Base-by-base conservation (phyloP, 2,797 vertebrate species). In the Onychomys leucogaster region DNA sequence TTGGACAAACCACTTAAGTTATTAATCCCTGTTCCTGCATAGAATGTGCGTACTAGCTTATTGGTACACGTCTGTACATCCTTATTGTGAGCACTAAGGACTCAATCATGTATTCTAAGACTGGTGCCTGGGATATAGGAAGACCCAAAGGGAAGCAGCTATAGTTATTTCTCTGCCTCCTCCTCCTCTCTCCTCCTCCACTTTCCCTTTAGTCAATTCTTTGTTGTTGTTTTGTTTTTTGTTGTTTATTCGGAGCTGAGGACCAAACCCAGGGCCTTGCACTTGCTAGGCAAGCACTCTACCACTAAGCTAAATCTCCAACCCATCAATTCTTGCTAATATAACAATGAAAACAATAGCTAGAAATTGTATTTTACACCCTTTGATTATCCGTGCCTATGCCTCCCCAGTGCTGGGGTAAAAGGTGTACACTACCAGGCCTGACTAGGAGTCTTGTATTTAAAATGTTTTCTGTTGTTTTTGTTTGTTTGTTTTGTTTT, bases 31-130 rank as follows among this genome's bases (percentile, higher is more conserved):
- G 46, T 76, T 93, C 4, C 89, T 46, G 19, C 67, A 65, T 32
- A 41, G 75, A 77, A 43, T 34, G 41, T 69, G 34, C 8, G 49
- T 46, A 34, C 25, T 25, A 37, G 10, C 34, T 75, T 55, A 34
- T 41, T 80, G 32, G 19, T 92, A 71, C 7, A n/a, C 27, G 16
- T 59, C 55, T 75, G 49, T 46, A 69, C 25, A 43, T 69, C 89
- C 13, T 88, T 65, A 75, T 49, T 65, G 55, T 29, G 17, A 90
- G 41, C 19, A 96, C 65, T 41, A 94, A 43, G n/a, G 8, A 82
- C 43, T 43, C 90, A 75, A 84, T 49, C 88, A 61, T 65, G 19
- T n/a, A 37, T 46, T 92, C 61, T 89, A 77, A 82, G 78, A 94
- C 91, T 0, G 87, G 52, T 80, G 43, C 34, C 61, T 91, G 65